Evolutionary conservation across 2,797 vertebrate genomes (phyloP).

Genomic region (Falco rusticolus): DNA sequence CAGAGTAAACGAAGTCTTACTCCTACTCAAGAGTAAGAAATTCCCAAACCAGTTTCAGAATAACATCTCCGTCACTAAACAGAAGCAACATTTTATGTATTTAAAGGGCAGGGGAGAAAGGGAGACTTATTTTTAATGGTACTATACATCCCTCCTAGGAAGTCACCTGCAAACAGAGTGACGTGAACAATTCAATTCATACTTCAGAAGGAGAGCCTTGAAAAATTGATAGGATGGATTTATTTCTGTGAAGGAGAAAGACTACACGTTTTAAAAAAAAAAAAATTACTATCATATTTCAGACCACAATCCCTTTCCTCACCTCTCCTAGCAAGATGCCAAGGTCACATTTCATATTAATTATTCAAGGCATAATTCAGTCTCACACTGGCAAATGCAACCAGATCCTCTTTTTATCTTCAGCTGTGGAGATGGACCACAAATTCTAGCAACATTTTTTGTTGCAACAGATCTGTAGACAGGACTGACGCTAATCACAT

Average conservation of each 20-base stretch:
- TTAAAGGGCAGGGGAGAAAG: not conserved
- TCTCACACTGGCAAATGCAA: constrained; percentile 7
- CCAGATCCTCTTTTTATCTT: not conserved
- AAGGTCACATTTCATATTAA: constrained; percentile 31
- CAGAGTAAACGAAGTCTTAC: not conserved
- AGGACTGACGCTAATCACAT: not conserved
- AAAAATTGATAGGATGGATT: constrained; percentile 9
- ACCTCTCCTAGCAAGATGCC: not conserved
- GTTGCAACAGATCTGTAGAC: not conserved
- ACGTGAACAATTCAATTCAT: not conserved
- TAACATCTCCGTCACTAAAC: not conserved
- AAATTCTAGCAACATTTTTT: not conserved
- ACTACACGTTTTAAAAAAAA: not conserved
- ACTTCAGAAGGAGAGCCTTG: not conserved
- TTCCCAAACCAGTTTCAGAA: not conserved
- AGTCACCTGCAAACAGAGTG: not conserved
- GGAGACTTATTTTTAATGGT: not conserved
- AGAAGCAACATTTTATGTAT: not conserved
- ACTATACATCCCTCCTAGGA: not conserved
- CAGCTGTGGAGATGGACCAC: not conserved
- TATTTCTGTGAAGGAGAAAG: not conserved
- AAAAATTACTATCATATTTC: not conserved
- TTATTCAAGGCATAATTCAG: constrained; percentile 41
- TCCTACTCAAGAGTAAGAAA: not conserved
- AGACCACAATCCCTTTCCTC: constrained; percentile 2